Conservation (phyloP, 1,140 invertebrate species). For the Diorhabda carinulata region DNA sequence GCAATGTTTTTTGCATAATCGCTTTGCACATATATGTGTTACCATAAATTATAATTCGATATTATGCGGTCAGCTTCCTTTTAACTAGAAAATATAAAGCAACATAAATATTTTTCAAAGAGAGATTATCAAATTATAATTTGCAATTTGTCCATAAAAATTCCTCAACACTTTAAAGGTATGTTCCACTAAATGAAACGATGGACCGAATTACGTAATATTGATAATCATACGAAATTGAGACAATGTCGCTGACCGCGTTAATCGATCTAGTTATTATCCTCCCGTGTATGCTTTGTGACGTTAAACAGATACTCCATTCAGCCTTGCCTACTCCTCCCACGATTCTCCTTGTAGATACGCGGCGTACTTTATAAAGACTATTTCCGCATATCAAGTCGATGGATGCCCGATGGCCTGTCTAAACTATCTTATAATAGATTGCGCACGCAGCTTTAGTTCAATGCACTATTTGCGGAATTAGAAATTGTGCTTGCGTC, state of each 20-base stretch:
- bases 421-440: neutral
- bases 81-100: neutral
- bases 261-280: too few species aligned
- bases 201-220: too few species aligned
- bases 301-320: neutral
- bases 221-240: too few species aligned
- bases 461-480: neutral
- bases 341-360: too few species aligned
- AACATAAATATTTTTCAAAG: too few species aligned
- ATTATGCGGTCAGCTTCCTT: neutral
- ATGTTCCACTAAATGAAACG: too few species aligned
- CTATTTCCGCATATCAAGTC: neutral
- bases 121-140: too few species aligned
- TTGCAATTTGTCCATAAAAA: too few species aligned
- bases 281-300: neutral
- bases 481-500: conserved; percentile 2
- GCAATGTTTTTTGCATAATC: neutral
- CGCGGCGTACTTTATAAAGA: neutral
- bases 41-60: neutral
- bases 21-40: neutral
- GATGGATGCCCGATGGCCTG: neutral
- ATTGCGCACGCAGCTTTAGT: neutral
- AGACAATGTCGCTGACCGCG: too few species aligned
- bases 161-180: too few species aligned
- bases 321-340: neutral